Evolutionary conservation across 2,113 vertebrate genomes (phyloP), one percentile per base, ranked within the genome.

Genomic region (Hyperoodon ampullatus): DNA sequence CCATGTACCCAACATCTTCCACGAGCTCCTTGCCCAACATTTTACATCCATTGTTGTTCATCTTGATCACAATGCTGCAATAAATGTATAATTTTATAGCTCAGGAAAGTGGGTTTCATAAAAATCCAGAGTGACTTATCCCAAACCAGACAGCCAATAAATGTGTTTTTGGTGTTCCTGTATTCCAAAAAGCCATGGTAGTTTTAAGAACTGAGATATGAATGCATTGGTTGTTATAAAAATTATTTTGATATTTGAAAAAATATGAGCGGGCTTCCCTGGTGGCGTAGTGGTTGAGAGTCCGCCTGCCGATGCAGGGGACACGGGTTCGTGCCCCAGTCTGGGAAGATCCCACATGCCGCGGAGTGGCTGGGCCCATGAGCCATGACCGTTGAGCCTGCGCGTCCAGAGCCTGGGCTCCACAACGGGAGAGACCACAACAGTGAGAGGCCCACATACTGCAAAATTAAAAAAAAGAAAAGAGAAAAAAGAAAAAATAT

Each of bases 171-270:
- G 75, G n/a, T 80, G n/a, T 55, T 80, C 65, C 12, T 53, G 23
- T 8, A 8, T 78, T 84, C 42, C 60, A 81, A 58, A 24, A 74
- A 77, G 58, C 24, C 53, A 15, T 19, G 33, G 16, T 68, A 50
- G 68, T 88, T 83, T 42, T 44, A 80, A 39, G 39, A 53, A 70
- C 42, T 15, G 53, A 86, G 55, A 78, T 23, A 33, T 19, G 26
- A 86, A 80, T 33, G 18, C 35, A 50, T 93, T 83, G 70, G 24
- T 92, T 24, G 8, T 35, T 58, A 33, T 78, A 77, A 95, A 92
- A 92, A 58, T 60, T 19, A 83, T 78, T 66, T 94, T 47, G 23
- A n/a, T 81, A 30, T 60, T 92, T 88, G 4, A 28, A 39, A 93
- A 83, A 30, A 30, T 39, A 39, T 39, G 39, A 39, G 39, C 39